These are phyloP conservation scores for Agrochola lychnidis DNA, from an alignment of 2,888 invertebrate genomes.

Conservation along the genomic window DNA sequence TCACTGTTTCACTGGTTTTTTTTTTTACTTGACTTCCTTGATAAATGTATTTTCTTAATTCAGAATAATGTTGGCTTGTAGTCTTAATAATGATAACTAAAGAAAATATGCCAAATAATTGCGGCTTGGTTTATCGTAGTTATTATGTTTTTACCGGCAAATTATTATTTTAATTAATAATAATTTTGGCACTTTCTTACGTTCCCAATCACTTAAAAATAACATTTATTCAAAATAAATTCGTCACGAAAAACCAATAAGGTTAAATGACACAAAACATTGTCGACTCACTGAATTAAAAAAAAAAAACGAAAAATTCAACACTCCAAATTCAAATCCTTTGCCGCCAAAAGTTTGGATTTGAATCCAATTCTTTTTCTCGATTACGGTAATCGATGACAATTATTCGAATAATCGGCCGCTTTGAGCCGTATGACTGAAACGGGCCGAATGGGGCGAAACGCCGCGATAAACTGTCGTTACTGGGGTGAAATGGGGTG, in stretches of 20 bases:
- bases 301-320: slow-evolving; percentile 5
- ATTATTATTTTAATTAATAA: too few relatives aligned
- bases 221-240: background rate
- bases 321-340: slow-evolving; percentile 15
- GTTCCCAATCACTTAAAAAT: background rate
- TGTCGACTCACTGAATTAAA: background rate
- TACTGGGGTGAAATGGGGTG: slow-evolving; percentile 70
- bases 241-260: background rate
- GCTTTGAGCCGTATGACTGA: slow-evolving; percentile 75
- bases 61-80: background rate
- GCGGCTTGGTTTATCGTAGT: accelerated
- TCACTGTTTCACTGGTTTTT: background rate
- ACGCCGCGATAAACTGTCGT: slow-evolving; percentile 82
- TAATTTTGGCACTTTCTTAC: background rate
- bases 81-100: too few relatives aligned
- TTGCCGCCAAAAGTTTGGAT: slow-evolving; percentile 21
- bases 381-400: slow-evolving; percentile 59
- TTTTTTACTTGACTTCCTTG: too few relatives aligned
- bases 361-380: slow-evolving; percentile 35
- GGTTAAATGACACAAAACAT: background rate
- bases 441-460: slow-evolving; percentile 82
- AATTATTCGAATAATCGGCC: slow-evolving; percentile 77
- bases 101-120: too few relatives aligned
- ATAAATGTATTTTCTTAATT: background rate
- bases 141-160: background rate